Evolutionary conservation across 2,797 vertebrate genomes (phyloP).

Genomic region (Pseudochaenichthys georgianus): DNA sequence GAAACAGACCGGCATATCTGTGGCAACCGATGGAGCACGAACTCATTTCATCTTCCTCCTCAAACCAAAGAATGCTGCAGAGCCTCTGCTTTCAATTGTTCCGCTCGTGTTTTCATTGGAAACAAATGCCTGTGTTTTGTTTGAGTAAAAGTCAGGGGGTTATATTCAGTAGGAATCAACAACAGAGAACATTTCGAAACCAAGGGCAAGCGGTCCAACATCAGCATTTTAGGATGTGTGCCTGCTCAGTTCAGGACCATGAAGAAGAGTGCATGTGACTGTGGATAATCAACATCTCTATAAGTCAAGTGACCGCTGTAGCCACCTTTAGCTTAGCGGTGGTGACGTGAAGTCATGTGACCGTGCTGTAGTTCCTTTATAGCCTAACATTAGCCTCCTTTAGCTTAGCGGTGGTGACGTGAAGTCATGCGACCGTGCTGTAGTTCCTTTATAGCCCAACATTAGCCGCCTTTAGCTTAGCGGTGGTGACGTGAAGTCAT

Average conservation of each 20-base stretch:
- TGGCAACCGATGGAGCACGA: conserved; percentile 18
- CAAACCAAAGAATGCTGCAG: conserved; percentile 51
- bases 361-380: no score
- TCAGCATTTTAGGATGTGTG: conserved; percentile 2
- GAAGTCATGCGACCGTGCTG: no score
- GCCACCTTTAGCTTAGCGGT: no score
- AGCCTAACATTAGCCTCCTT: no score
- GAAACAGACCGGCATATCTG: conserved; percentile 48
- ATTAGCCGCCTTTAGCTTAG: no score
- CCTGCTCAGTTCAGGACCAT: background rate
- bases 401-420: no score
- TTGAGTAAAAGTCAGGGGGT: conserved; percentile 62
- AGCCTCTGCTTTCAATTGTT: conserved; percentile 67
- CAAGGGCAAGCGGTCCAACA: conserved; percentile 14
- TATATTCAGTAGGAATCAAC: conserved; percentile 64
- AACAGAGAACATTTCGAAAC: conserved; percentile 39
- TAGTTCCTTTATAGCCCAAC: no score
- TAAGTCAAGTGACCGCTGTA: no score
- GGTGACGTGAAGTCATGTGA: no score
- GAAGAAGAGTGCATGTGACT: background rate
- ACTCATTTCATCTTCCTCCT: conserved; percentile 46
- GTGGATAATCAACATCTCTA: background rate
- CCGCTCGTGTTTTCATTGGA: conserved; percentile 67
- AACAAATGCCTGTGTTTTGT: conserved; percentile 63
- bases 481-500: no score